Conservation (phyloP, 2,113 vertebrate species). For the Cinclus mexicanus region DNA sequence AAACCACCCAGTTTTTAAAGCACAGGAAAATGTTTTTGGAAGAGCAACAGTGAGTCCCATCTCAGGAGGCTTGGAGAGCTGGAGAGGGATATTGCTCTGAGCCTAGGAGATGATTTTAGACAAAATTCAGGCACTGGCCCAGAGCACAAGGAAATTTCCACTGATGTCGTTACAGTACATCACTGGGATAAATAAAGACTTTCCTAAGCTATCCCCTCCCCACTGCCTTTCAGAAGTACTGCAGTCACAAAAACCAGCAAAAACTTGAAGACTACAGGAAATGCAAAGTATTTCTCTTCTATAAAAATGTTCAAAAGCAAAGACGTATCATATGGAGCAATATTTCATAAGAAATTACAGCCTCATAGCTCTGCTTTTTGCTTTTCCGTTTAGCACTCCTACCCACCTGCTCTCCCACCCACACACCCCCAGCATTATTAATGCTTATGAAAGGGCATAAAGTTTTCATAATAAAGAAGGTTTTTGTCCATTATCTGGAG, state of each 20-base stretch:
- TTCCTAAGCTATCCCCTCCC: neutral
- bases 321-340: neutral
- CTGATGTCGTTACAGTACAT: neutral
- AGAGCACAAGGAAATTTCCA: conserved; percentile 8
- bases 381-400: neutral
- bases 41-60: neutral
- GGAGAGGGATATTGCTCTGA: neutral
- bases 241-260: neutral
- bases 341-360: conserved; percentile 16
- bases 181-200: neutral
- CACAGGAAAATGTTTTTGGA: neutral
- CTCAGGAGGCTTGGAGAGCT: neutral
- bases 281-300: neutral
- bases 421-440: neutral
- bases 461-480: conserved; percentile 14
- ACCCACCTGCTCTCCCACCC: conserved; percentile 19
- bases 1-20: neutral
- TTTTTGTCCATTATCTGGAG: neutral
- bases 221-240: neutral
- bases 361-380: neutral
- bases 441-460: neutral
- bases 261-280: neutral
- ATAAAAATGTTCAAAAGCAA: neutral
- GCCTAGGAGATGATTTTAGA: neutral
- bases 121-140: neutral